These are phyloP conservation scores for Drosophila lacicola DNA, from an alignment of 2,888 invertebrate genomes.

Conservation along the genomic window DNA sequence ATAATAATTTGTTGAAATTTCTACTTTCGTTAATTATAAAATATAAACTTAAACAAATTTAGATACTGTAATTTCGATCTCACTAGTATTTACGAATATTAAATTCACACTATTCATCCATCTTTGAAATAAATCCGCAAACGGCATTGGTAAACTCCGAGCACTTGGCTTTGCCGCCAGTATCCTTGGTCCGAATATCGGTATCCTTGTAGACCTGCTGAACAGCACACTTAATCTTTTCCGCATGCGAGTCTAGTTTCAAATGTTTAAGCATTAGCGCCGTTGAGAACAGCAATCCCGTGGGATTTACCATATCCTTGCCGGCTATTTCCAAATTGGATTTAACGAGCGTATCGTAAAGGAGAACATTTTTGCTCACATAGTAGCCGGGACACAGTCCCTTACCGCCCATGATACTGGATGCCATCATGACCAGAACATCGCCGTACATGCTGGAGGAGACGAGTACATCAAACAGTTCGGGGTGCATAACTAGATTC, in stretches of 20 bases:
- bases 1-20: too few relatives aligned
- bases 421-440: constrained; percentile 97
- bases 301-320: constrained; percentile 94
- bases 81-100: background rate
- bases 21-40: too few relatives aligned
- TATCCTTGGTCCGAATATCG: constrained; percentile 95
- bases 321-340: constrained; percentile 96
- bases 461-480: constrained; percentile 93
- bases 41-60: too few relatives aligned
- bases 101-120: background rate
- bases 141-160: constrained; percentile 96
- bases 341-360: constrained; percentile 95
- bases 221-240: constrained; percentile 92
- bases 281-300: constrained; percentile 96
- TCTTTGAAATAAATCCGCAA: constrained; percentile 40
- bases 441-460: constrained; percentile 99
- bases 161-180: constrained; percentile 92
- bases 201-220: constrained; percentile 92
- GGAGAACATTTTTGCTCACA: constrained; percentile 93
- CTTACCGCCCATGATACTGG: constrained; percentile 97
- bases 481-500: constrained; percentile 48
- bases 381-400: constrained; percentile 96
- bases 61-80: too few relatives aligned
- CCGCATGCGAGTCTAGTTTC: constrained; percentile 92
- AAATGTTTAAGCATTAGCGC: constrained; percentile 96